A percentile compares a stretch with the other conserved stretches of the same genome.
These are phyloP conservation scores for Blastobasis adustella DNA, from an alignment of 2,888 invertebrate genomes.

Conservation along the genomic window DNA sequence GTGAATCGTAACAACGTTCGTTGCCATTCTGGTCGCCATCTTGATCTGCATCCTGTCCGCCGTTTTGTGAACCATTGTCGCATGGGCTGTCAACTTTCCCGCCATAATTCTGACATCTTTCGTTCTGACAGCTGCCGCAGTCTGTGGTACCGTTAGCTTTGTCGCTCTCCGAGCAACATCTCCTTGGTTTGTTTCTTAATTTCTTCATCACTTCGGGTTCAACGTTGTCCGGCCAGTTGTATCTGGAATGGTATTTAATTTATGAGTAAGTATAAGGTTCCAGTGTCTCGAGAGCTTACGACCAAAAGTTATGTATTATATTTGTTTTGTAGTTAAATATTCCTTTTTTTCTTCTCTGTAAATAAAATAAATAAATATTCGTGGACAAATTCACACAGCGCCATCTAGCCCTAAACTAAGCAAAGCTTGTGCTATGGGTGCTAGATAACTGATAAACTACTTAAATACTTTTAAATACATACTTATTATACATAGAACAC, in stretches of 20 bases:
- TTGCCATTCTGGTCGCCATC: slow-evolving; percentile 18
- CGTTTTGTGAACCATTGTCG: slow-evolving; percentile 2
- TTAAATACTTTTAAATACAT: no score
- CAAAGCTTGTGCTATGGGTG: no score
- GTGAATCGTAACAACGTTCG: slow-evolving; percentile 38
- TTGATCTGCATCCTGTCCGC: slow-evolving; percentile 9
- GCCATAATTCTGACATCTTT: slow-evolving; percentile 20
- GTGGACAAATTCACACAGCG: no score
- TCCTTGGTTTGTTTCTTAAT: slow-evolving; percentile 31
- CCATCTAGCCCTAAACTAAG: no score
- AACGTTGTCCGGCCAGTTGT: slow-evolving; percentile 82
- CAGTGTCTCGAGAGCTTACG: no score
- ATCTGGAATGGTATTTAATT: slow-evolving; percentile 55
- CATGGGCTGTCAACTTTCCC: slow-evolving; percentile 4
- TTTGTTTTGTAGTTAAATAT: no score
- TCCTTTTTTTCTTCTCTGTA: no score
- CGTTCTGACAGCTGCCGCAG: slow-evolving; percentile 25
- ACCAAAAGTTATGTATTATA: no score
- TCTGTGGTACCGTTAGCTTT: slow-evolving; percentile 16
- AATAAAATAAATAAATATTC: no score
- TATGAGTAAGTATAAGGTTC: no score
- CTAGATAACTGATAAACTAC: no score
- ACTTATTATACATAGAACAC: no score
- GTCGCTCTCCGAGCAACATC: slow-evolving; percentile 32
- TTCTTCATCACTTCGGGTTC: slow-evolving; percentile 57